phyloP scores from a whole-genome alignment of 2,888 invertebrate species.

The Malthinus seriepunctatus region DNA sequence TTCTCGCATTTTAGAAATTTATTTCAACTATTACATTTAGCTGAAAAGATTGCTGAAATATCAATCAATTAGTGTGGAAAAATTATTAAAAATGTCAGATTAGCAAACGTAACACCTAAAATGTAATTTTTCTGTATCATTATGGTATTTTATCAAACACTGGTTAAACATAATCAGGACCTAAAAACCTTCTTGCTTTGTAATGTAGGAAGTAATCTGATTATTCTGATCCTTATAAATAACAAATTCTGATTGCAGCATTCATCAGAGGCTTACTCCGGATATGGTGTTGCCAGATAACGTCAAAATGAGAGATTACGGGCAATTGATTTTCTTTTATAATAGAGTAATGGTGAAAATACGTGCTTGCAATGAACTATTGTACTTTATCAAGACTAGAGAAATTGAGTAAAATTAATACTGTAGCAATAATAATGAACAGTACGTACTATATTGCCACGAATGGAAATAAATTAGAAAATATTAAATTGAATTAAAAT shows the following conservation, averaged over 20 bases:
- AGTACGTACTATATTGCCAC: background rate
- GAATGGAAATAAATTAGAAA: too few relatives aligned
- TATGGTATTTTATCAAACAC: constrained; percentile 18
- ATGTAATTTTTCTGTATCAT: constrained; percentile 18
- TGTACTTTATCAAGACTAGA: constrained; percentile 6
- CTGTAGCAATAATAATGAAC: background rate
- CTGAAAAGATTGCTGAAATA: too few relatives aligned
- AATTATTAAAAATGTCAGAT: too few relatives aligned
- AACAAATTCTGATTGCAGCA: constrained; percentile 37
- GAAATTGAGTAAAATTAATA: background rate
- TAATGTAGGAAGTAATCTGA: constrained; percentile 25
- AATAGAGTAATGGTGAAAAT: constrained; percentile 29
- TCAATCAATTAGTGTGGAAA: too few relatives aligned
- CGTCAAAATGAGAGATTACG: constrained; percentile 36
- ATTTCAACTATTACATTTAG: too few relatives aligned
- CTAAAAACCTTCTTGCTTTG: constrained; percentile 26
- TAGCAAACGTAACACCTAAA: background rate
- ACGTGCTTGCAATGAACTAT: constrained; percentile 31
- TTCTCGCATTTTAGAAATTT: too few relatives aligned
- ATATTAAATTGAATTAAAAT: too few relatives aligned
- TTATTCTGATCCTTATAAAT: constrained; percentile 36
- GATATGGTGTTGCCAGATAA: constrained; percentile 33
- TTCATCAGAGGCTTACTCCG: constrained; percentile 34
- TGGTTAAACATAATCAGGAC: constrained; percentile 19
- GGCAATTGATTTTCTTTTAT: constrained; percentile 37